Evolutionary conservation across 2,888 invertebrate genomes (phyloP), one percentile per base, ranked within the genome.

Genomic region (Drosophila yooni): DNA sequence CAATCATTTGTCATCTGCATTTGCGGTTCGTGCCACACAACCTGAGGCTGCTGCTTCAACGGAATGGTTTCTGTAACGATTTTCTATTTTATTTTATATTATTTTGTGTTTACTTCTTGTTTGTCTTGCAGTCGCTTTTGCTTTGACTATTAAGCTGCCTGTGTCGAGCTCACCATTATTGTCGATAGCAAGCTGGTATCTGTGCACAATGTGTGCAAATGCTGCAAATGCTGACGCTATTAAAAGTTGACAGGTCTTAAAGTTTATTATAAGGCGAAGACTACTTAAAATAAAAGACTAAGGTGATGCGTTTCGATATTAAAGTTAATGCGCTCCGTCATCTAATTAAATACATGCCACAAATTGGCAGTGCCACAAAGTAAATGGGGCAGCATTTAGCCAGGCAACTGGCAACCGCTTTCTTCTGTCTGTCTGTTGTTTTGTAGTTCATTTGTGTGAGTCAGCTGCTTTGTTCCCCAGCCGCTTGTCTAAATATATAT

Each of bases 401-500:
- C 54, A 8, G 25, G 15, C 48, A 36, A 48, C 29, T 59, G 63
- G 36, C 64, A 60, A 3, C 18, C 25, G 53, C 10, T 7, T 21
- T 21, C 40, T 3, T 13, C 11, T 48, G n/a, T 31, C 18, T 38
- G 4, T 31, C 27, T 52, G n/a, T 33, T 21, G 6, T 48, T 29
- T 43, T 50, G 40, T 43, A 43, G 53, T 72, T 70, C 58, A 27
- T 59, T 70, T 48, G 70, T 34, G n/a, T 11, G 56, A 56, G 78
- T 65, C 76, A 80, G 76, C 81, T 76, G 72, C 56, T 53, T 63
- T 76, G 56, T 69, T 54, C 62, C 59, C 66, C 66, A 59, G 69
- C 58, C 54, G 58, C 70, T 64, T 70, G 74, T 63, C 60, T 48
- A 63, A 76, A 73, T 66, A 65, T 54, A 72, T 68, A 68, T 75